Conservation (phyloP, 2,113 vertebrate genomes). For the Strix aluco region DNA sequence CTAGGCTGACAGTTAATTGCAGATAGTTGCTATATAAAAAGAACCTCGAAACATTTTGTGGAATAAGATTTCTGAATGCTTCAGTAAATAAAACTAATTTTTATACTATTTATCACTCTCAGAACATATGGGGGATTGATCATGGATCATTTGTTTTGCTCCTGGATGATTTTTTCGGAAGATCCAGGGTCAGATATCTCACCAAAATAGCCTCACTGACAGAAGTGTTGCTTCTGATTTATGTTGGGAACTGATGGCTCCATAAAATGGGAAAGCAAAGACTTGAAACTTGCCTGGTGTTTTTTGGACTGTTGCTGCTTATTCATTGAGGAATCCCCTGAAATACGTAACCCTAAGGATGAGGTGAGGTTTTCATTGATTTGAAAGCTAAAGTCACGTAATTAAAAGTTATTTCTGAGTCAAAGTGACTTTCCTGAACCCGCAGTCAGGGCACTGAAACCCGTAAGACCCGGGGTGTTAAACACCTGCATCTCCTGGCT, state of each 20-base stretch:
- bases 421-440: neutral
- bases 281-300: neutral
- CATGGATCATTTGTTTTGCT: neutral
- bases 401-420: neutral
- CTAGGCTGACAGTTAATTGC: neutral
- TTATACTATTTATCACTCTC: neutral
- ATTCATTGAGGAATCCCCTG: neutral
- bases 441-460: fast-evolving
- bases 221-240: neutral
- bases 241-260: neutral
- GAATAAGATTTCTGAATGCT: neutral
- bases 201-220: neutral
- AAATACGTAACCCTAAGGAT: neutral
- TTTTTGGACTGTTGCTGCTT: neutral
- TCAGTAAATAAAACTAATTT: neutral
- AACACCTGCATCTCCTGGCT: neutral
- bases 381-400: neutral
- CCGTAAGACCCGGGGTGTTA: fast-evolving
- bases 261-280: neutral
- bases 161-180: neutral
- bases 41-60: neutral
- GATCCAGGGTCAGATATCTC: neutral
- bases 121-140: neutral
- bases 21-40: neutral
- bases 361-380: neutral